These are phyloP conservation scores for Brachypodius melanocephalos DNA, from an alignment of 2,113 vertebrate genomes.

Conservation along the genomic window DNA sequence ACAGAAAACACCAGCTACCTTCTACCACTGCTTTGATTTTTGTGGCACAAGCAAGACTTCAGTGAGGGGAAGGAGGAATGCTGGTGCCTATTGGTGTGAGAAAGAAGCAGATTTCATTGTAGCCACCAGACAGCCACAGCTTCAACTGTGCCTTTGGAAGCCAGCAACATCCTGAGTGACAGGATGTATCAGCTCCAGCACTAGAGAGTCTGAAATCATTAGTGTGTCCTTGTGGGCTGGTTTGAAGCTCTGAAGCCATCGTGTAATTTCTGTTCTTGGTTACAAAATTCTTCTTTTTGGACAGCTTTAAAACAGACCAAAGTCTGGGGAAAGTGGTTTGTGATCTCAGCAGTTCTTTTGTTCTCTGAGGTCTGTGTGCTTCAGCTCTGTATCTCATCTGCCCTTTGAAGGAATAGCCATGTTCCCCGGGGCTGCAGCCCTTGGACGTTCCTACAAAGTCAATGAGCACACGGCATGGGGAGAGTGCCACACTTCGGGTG, in stretches of 20 bases:
- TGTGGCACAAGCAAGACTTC: not conserved
- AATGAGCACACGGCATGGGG: not conserved
- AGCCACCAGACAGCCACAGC: not conserved
- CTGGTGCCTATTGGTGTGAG: not conserved
- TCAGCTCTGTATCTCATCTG: not conserved
- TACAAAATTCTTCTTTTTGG: conserved; percentile 1
- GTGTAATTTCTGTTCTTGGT: not conserved
- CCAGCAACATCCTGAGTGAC: not conserved
- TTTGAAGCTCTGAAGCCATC: not conserved
- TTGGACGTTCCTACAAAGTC: not conserved
- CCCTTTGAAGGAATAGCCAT: not conserved
- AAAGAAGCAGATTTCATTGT: not conserved
- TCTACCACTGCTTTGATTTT: not conserved
- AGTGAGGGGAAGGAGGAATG: not conserved
- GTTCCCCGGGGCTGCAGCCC: not conserved
- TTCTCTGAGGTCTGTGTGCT: not conserved
- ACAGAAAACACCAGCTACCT: not conserved
- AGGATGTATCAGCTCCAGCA: not conserved
- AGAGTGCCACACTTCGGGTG: not conserved
- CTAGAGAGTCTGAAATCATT: not conserved
- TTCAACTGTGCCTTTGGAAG: not conserved
- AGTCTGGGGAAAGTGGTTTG: not conserved
- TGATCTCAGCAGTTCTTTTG: not conserved
- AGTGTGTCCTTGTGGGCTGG: not conserved
- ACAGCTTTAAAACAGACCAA: not conserved